phyloP scores from a whole-genome alignment of 2,797 vertebrate genomes.

The Todus mexicanus region DNA sequence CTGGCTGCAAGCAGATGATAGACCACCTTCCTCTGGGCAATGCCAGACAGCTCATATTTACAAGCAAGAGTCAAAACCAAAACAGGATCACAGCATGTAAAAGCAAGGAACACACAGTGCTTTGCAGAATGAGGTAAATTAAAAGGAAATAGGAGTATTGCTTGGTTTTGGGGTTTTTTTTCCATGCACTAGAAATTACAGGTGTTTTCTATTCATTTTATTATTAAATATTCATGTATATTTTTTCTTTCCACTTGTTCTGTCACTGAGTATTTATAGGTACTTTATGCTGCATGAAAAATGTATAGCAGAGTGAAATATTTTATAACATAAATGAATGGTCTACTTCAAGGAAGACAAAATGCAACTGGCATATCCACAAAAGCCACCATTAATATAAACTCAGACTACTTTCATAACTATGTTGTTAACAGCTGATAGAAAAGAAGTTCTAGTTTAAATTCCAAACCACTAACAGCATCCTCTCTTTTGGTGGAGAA shows the following conservation, averaged over 20 bases:
- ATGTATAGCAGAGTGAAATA: neutral
- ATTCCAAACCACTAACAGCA: neutral
- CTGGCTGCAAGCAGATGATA: neutral
- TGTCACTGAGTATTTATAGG: neutral
- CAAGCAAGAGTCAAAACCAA: neutral
- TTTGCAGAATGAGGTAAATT: neutral
- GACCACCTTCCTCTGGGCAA: neutral
- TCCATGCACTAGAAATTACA: neutral
- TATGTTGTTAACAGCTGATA: neutral
- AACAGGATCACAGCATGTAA: neutral
- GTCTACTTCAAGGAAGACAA: neutral
- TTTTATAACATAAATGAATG: neutral
- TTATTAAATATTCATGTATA: neutral
- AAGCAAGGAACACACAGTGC: neutral
- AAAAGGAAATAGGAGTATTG: neutral
- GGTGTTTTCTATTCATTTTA: neutral
- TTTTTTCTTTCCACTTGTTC: neutral
- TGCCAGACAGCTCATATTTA: neutral
- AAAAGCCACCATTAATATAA: constrained; percentile 24
- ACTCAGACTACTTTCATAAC: neutral
- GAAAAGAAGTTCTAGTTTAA: neutral
- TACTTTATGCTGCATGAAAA: neutral
- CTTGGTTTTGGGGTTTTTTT: neutral
- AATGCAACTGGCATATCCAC: neutral
- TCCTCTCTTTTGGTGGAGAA: neutral